Base-by-base conservation (phyloP, 1,140 invertebrate species). In the Neodiprion virginianus region DNA sequence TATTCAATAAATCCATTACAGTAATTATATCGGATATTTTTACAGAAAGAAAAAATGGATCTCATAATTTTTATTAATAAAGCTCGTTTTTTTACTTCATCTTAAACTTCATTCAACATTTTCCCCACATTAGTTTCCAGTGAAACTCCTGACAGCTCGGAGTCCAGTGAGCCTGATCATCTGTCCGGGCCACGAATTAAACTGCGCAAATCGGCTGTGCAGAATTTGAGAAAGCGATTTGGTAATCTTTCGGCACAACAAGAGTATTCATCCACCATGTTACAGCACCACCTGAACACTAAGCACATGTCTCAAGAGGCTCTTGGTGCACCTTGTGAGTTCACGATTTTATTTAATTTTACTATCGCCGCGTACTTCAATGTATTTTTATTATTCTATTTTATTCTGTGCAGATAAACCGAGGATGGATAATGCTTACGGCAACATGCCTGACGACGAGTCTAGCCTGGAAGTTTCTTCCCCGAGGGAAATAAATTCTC, bases 391-490 rank as follows among this genome's bases (percentile, higher is more conserved):
- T 50, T 40, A 53, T 69, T 71, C 71, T 71, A n/a, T n/a, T 76
- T 66, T 8, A 12, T 48, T n/a, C 28, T 17, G 67, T 85, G 73
- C 79, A 84, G 84, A 80, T n/a, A 89, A 87, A 79, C 81, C 87
- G 66, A 85, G 86, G 76, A 77, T 82, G 74, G 87, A 89, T 47
- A 85, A 83, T 78, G 84, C 79, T 21, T 89, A 86, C 84, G 88
- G 88, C 76, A 85, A 84, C 74, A 87, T 92, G 81, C 90, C 90
- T 77, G 92, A 93, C 80, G 92, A 94, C 76, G 92, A 94, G 78
- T 92, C 92, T 4, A 92, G 91, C 84, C 84, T 93, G 71, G 93
- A 93, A 77, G 91, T 93, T 17, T 92, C 92, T 2, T 93, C 92
- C 14, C 92, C 92, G 0, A 85, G 92, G 76, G 92, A 93, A 85